phyloP scores from a whole-genome alignment of 1,140 invertebrate genomes.

The Camponotus pennsylvanicus region DNA sequence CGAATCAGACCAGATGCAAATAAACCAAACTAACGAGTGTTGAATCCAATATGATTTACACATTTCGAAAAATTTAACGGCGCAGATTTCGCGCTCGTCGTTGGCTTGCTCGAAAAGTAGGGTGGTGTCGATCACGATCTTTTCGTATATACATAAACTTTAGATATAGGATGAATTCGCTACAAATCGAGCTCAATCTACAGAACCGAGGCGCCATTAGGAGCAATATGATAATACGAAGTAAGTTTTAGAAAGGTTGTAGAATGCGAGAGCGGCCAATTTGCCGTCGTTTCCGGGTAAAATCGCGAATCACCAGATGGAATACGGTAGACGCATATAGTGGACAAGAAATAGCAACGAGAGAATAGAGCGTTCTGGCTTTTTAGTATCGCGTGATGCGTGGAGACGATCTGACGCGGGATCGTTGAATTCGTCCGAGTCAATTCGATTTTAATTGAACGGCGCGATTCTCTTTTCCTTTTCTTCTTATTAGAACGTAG shows the following conservation, averaged over 20 bases:
- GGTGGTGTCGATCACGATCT: constrained; percentile 1
- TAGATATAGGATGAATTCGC: constrained; percentile 24
- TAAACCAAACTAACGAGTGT: not conserved
- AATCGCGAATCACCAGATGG: constrained; percentile 20
- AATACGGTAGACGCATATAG: constrained; percentile 24
- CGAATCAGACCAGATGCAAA: not conserved
- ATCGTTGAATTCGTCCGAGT: constrained; percentile 45
- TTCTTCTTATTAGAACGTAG: not conserved
- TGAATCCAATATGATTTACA: not conserved
- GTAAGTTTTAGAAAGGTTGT: constrained; percentile 19
- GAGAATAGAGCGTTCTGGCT: constrained; percentile 47
- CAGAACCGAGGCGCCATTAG: not conserved
- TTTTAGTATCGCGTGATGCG: constrained; percentile 25
- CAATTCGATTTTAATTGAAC: constrained; percentile 47
- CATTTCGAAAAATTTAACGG: not conserved
- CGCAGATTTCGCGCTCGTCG: not conserved
- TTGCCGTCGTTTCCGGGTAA: constrained; percentile 3
- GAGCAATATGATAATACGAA: constrained; percentile 50
- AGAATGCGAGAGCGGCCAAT: constrained; percentile 16
- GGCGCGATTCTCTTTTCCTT: not conserved
- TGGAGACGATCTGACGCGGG: constrained; percentile 20
- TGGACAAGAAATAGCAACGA: constrained; percentile 26
- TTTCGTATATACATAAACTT: constrained; percentile 18
- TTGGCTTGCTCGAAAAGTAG: constrained; percentile 7
- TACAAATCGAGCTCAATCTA: constrained; percentile 49